Base-by-base conservation (phyloP, 37 sponge, comb jelly and placozoan genomes). In the Theonella swinhoei region DNA sequence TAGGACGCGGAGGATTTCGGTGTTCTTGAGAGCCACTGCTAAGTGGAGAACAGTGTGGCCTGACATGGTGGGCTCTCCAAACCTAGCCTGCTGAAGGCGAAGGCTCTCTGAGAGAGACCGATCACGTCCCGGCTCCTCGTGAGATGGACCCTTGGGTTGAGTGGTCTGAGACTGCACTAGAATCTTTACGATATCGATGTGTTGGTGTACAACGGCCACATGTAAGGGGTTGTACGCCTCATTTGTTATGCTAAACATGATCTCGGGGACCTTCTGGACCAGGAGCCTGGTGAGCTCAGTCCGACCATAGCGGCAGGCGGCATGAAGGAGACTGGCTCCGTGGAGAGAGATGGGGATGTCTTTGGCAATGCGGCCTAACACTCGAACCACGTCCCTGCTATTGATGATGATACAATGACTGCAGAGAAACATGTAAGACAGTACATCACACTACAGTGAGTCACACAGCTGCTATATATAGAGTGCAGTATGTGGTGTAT, bases 211-310 rank as follows among this genome's bases (percentile, higher is more conserved):
- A 11, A 84, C 89, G 11, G 89, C 81, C 7, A 87, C 64, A 66
- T 92, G 93, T 0, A 92, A 72, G 20, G 89, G 81, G 26, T 88
- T 85, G 77, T 92, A 92, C 0, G 89, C 93, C 62, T 88, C 93
- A 2, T 32, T 63, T 23, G 93, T 69, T 7, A 34, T 25, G 31
- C 66, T 72, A 62, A 68, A 32, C 20, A 88, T 38, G 7, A 92
- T 64, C 20, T 76, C 54, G 2, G 93, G 89, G 19, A 71, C 65
- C 1, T 80, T 40, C 9, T 34, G 35, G 4, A 84, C 3, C 42
- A 92, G 69, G 36, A 69, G 62, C 26, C 42, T 59, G 7, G 76
- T 65, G 22, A 92, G 74, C 11, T 62, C 58, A 33, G 41, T 22
- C 17, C 70, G 39, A 2, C 89, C 89, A 76, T 81, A 85, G 41